Base-by-base conservation (phyloP, 2,113 vertebrate genomes). In the Amia ocellicauda region DNA sequence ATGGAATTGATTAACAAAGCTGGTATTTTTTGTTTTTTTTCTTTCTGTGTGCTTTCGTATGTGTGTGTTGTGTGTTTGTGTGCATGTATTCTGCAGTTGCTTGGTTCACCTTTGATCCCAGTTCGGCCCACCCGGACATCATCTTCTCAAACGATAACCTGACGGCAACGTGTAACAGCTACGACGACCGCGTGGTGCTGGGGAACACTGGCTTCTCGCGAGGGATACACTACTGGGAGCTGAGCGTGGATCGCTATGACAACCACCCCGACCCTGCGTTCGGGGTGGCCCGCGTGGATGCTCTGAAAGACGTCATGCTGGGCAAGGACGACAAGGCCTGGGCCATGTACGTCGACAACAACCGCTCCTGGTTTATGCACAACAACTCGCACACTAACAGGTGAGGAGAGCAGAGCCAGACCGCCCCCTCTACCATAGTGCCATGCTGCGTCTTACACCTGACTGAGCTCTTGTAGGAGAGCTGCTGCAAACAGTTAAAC, bases 361-460 rank as follows among this genome's bases (percentile, higher is more conserved):
- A 99, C 87, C 89, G 96, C 67, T 98, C 95, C 86, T 99, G 97
- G 97, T 99, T 99, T 90, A 99, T 99, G 96, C 96, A 99, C 91
- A 97, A 94, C 91, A 99, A 99, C 76, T 99, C 96, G 0, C 97
- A 99, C 89, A 99, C 96, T 60, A 98, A 98, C 91, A 96, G 97
- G 97, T 98, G 86, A 60, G 22, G 19, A 17, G 17, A 36, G 5
- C 31, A 36, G 31, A 36, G 31, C 5, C 1, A 11, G 31, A 36
- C 31, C 11, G 5, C 31, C 31, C 11, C 31, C 31, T 36, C 31
- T 2, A 11, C 31, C 11, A 7, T 11, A 36, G 31, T 5, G 31
- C 31, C 31, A 7, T 36, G 5, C 11, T 36, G 5, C 11, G 31
- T 36, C 11, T 36, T 36, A 11, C 31, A 7, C 5, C 5, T 36